phyloP scores from a whole-genome alignment of 2,888 invertebrate genomes.

The Choreutis nemorana region DNA sequence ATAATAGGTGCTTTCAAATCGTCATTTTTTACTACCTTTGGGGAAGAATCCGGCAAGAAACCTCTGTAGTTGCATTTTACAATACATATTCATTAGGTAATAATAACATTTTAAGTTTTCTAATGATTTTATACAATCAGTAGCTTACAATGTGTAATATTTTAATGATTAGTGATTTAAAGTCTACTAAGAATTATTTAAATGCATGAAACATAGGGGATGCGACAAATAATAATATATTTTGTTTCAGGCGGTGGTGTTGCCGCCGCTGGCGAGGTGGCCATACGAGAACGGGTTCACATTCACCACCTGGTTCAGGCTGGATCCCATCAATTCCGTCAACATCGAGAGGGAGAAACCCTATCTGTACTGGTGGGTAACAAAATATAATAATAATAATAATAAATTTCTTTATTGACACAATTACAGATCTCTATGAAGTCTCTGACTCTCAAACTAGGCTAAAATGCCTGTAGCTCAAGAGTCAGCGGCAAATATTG shows the following conservation, averaged over 20 bases:
- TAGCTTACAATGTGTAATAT: neutral
- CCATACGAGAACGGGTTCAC: constrained; percentile 99
- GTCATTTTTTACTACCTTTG: too few species aligned
- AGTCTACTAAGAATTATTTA: constrained; percentile 1
- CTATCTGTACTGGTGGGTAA: constrained; percentile 92
- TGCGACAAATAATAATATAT: constrained; percentile 1
- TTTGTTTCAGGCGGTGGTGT: constrained; percentile 85
- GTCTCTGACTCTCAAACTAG: too few species aligned
- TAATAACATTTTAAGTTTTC: too few species aligned
- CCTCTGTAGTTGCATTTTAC: too few species aligned
- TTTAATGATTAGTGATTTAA: neutral
- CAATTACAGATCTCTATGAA: too few species aligned
- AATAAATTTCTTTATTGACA: neutral
- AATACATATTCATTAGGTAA: too few species aligned
- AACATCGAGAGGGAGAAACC: constrained; percentile 99
- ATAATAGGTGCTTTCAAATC: too few species aligned
- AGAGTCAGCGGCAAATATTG: too few species aligned
- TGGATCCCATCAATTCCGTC: constrained; percentile 98
- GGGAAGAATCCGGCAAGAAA: too few species aligned
- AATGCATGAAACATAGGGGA: constrained; percentile 4
- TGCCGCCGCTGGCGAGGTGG: constrained; percentile 98
- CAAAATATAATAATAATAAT: neutral
- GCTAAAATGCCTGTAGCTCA: too few species aligned
- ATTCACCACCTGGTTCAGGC: constrained; percentile 98
- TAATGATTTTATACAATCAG: too few species aligned